Evolutionary conservation across 2,888 invertebrate genomes (phyloP).

Genomic region (Phorcus lineatus): DNA sequence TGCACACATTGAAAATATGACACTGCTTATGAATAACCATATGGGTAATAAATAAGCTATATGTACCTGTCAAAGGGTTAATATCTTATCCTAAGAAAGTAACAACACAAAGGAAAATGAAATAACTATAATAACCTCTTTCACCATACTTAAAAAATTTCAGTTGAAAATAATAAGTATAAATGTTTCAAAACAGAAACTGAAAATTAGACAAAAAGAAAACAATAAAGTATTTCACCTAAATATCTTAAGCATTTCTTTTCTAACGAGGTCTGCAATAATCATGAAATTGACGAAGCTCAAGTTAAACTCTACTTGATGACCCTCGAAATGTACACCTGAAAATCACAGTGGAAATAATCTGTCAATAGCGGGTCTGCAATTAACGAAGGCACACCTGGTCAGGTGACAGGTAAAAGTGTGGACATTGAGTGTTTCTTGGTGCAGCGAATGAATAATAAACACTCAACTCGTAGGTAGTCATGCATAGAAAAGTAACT

Average conservation of each 20-base stretch:
- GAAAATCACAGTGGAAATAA: constrained; percentile 10
- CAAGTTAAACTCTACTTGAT: background rate
- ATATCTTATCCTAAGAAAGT: no score
- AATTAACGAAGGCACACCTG: background rate
- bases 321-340: background rate
- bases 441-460: background rate
- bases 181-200: no score
- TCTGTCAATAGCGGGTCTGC: constrained; percentile 3
- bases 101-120: no score
- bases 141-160: no score
- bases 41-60: no score
- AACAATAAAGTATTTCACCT: background rate
- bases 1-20: no score
- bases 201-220: no score
- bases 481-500: no score
- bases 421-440: background rate
- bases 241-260: background rate
- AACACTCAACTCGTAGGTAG: background rate
- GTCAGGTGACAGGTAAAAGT: background rate
- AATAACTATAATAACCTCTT: no score
- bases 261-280: background rate
- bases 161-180: no score
- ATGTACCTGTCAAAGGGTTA: no score
- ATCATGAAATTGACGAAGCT: background rate
- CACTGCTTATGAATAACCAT: no score